A percentile compares a stretch with the other conserved stretches of the same genome.
Conservation (phyloP, 2,888 invertebrate species). For the Drosophila kuntzei region DNA sequence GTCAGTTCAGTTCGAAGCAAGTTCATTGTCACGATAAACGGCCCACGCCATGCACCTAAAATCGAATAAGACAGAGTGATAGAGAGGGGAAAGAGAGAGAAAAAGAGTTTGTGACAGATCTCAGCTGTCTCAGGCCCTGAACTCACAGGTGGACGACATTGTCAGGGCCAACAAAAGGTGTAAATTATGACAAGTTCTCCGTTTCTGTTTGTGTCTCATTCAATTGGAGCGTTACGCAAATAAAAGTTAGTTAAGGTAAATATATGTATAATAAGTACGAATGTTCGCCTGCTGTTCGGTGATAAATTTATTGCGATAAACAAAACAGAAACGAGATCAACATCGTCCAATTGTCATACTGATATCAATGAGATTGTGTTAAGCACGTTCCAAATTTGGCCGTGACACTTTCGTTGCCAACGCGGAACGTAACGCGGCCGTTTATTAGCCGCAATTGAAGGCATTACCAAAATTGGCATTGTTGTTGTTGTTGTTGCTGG, state of each 20-base stretch:
- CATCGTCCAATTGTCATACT: constrained; percentile 18
- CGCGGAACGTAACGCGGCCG: constrained; percentile 45
- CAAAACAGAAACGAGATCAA: constrained; percentile 27
- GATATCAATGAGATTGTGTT: constrained; percentile 43
- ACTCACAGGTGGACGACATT: constrained; percentile 55
- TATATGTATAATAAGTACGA: constrained; percentile 10
- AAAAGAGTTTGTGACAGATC: constrained; percentile 18
- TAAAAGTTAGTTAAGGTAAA: constrained; percentile 42
- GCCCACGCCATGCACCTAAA: constrained; percentile 36
- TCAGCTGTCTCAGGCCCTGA: constrained; percentile 58
- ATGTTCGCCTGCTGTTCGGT: constrained; percentile 22
- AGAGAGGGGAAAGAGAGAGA: not conserved
- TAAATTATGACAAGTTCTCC: constrained; percentile 47
- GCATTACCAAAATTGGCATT: constrained; percentile 56
- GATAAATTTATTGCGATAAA: constrained; percentile 65
- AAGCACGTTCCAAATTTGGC: constrained; percentile 59
- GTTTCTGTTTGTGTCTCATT: constrained; percentile 20
- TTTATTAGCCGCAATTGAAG: constrained; percentile 65
- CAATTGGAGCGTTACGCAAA: constrained; percentile 67
- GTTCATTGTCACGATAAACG: constrained; percentile 67
- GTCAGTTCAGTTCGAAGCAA: constrained; percentile 44
- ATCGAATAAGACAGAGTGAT: not conserved
- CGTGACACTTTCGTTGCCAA: constrained; percentile 47
- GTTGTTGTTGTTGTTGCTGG: constrained; percentile 6
- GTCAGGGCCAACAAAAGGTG: constrained; percentile 48